Evolutionary conservation across 2,113 vertebrate species (phyloP), one percentile per base, ranked within the genome.

Genomic region (Regulus satrapa): DNA sequence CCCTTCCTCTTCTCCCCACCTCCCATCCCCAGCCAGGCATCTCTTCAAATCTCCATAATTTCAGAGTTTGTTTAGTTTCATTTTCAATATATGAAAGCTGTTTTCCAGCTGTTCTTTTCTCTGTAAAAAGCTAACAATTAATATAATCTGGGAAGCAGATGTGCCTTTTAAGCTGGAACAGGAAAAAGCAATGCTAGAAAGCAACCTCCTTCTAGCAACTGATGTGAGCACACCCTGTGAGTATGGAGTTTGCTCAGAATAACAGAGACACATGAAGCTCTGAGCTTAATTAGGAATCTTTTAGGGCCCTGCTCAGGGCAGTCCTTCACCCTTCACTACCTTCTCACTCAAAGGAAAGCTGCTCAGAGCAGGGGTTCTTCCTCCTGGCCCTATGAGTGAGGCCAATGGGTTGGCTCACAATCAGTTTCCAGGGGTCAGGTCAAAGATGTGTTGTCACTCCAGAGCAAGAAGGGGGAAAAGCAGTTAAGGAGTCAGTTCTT

Each of bases 191-290:
- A 21, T 9, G 18, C 63, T 48, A n/a, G 51, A 80, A 81, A 81
- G 51, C 12, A 18, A n/a, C 9, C 4, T 32, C 43, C 43, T 82
- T 54, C 43, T 59, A 6, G 2, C 7, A 86, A 24, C 12, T 5
- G 1, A 10, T 7, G 5, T 0, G 2, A 83, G 46, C 21, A 51
- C 28, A 67, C 0, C 18, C 68, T 74, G 10, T 12, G 17, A 74
- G 21, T 4, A 7, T 1, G 31, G 40, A 21, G 18, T 28, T 80
- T 74, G 56, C 25, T 91, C 24, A 40, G 28, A 58, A 40, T 5
- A 10, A 43, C 24, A 87, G 71, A 90, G 20, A 43, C 28, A 13
- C 1, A 28, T 2, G 2, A 83, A 94, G 29, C 20, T 31, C 13
- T 84, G 46, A 92, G 32, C 4, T 14, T 54, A 55, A 75, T 23